Evolutionary conservation across 2,888 invertebrate species (phyloP), one percentile per base, ranked within the genome.

Genomic region (Melanophora roralis): DNA sequence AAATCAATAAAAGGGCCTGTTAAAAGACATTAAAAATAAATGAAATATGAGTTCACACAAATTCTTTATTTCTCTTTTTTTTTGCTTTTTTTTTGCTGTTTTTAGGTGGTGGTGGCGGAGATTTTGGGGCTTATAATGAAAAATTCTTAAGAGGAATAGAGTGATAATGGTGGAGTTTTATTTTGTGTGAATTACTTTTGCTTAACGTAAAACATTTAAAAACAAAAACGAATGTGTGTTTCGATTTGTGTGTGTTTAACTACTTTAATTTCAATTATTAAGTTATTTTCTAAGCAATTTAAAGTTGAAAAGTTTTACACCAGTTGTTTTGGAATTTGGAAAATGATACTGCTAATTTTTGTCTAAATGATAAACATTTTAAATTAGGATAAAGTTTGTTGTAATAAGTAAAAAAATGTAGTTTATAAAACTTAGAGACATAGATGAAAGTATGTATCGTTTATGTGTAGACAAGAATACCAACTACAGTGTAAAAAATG

Each of bases 1-100:
- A 80, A 80, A 80, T 80, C 80, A 76, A 80, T 80, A 80, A 76
- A 72, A 40, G 76, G 76, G 40, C 80, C 67, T 47, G 72, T 65
- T 75, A 74, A 79, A 53, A 53, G 47, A 64, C 64, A 43, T 77
- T 55, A 14, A 77, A 71, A 69, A 57, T 65, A 49, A 64, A 77
- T 71, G 51, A 77, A 49, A 71, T 59, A 64, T 62, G 57, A 34
- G 38, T 51, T 53, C 62, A 64, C 16, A 62, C 43, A 67, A 67
- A 64, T 51, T 47, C 14, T 53, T 62, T 68, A 60, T 67, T 59
- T 64, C 16, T 14, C n/a, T 49, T 34, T 40, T 57, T 60, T 51
- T 32, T 49, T 36, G n/a, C 23, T 38, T 11, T 16, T 21, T 34
- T 47, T 49, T 27, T 36, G 12, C 23, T 49, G 21, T n/a, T 23